Base-by-base conservation (phyloP, 2,113 vertebrate genomes). In the Nesoenas mayeri region DNA sequence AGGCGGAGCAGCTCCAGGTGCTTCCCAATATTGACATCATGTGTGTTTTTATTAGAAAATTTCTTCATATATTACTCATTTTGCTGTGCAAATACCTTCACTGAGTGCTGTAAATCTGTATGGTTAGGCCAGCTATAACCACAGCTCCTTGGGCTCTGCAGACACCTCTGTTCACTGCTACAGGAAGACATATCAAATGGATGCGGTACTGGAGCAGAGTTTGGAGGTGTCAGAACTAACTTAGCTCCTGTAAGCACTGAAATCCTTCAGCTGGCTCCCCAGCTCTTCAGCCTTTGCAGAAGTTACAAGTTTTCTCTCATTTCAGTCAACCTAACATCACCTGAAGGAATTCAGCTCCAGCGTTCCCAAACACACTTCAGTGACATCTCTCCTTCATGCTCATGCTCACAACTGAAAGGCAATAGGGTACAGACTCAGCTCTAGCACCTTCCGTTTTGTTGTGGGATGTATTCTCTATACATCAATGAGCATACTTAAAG, bases 1-100 rank as follows among this genome's bases (percentile, higher is more conserved):
- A 25, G 26, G 25, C 65, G 38, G 70, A 71, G 78, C 34, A 79
- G 65, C 42, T 79, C 65, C 78, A 71, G n/a, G 22, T 34, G 17
- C 38, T 84, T 66, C 22, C 47, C 0, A 0, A 0, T 40, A 36
- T 8, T 36, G 50, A 44, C 44, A 84, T 8, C 1, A 0, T 3
- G 5, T 7, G 8, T 20, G 28, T n/a, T 48, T 67, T 36, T 36
- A 64, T 21, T 12, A 75, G 34, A 69, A 60, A 75, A 66, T 10
- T 1, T 73, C 20, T 67, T 38, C 38, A 29, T 10, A 1, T n/a
- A 64, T 67, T 28, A 32, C 38, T 67, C 19, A 12, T 67, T 84
- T 64, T 87, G 34, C 66, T 61, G 17, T 34, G 20, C 18, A 84
- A 80, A 50, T 83, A 57, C 17, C 24, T 75, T 75, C 48, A 34